Conservation (phyloP, 2,888 invertebrate species). For the Brachynemurus nebulosus region DNA sequence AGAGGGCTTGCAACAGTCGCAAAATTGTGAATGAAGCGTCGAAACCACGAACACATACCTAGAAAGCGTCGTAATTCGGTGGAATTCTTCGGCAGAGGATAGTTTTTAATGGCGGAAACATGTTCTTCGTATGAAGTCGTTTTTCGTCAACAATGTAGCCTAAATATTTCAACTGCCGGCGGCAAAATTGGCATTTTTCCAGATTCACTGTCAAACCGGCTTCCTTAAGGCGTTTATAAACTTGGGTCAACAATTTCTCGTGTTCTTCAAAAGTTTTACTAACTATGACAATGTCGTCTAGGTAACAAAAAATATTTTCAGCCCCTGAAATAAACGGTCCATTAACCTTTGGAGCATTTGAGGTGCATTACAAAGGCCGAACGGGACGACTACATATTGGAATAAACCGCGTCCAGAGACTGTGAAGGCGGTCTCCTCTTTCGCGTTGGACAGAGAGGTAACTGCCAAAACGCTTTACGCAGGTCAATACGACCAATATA, state of each 20-base stretch:
- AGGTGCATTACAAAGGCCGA: background rate
- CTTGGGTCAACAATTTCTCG: background rate
- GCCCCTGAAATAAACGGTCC: background rate
- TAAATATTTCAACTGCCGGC: background rate
- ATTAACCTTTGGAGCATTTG: background rate
- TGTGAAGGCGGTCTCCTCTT: background rate
- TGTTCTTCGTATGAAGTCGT: background rate
- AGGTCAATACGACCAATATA: constrained; percentile 6
- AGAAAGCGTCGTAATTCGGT: background rate
- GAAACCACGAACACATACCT: background rate
- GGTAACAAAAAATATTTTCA: background rate
- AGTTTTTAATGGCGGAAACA: background rate
- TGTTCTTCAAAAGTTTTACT: background rate
- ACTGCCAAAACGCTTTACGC: constrained; percentile 5
- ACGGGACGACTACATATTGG: background rate
- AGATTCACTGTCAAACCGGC: background rate
- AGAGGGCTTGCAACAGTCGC: background rate
- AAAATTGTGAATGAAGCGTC: background rate
- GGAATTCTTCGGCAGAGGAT: background rate
- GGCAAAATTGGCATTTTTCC: background rate
- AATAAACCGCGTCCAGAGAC: constrained; percentile 9
- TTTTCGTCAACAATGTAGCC: background rate
- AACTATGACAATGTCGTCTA: background rate
- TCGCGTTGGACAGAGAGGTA: background rate
- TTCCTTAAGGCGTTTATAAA: background rate